These are phyloP conservation scores for Leucoraja erinaceus DNA, from an alignment of 2,113 vertebrate genomes.

Conservation along the genomic window DNA sequence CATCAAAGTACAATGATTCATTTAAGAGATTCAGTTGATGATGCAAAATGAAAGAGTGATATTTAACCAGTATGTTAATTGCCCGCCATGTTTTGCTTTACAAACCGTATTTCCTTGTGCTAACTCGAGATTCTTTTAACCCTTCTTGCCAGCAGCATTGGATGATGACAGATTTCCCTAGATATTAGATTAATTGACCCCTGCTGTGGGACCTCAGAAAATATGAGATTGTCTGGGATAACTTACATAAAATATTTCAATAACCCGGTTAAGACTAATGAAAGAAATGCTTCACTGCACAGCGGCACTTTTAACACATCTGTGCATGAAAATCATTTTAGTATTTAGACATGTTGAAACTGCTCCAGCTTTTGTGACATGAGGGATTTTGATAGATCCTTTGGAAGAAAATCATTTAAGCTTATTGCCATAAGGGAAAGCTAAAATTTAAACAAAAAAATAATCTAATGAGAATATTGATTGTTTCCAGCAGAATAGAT, in stretches of 20 bases:
- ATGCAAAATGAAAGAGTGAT: neutral
- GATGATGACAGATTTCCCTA: neutral
- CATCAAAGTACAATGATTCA: neutral
- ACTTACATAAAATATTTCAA: conserved; percentile 9
- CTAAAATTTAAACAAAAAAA: neutral
- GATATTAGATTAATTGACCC: neutral
- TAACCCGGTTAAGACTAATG: neutral
- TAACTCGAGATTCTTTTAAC: neutral
- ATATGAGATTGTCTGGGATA: neutral
- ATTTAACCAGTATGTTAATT: neutral
- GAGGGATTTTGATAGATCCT: neutral
- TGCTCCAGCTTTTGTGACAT: no score
- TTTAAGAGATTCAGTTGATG: neutral
- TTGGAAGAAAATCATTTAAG: neutral
- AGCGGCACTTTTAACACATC: neutral
- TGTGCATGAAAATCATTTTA: neutral
- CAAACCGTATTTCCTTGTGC: neutral
- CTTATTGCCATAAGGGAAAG: neutral
- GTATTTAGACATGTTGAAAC: neutral
- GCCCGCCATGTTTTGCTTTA: neutral
- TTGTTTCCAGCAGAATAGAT: neutral
- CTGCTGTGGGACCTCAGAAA: neutral
- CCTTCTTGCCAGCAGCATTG: neutral
- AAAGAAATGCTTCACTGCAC: neutral
- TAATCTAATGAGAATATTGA: neutral